Evolutionary conservation across 2,888 invertebrate species (phyloP).

Genomic region (Acanthosepion pharaonis): DNA sequence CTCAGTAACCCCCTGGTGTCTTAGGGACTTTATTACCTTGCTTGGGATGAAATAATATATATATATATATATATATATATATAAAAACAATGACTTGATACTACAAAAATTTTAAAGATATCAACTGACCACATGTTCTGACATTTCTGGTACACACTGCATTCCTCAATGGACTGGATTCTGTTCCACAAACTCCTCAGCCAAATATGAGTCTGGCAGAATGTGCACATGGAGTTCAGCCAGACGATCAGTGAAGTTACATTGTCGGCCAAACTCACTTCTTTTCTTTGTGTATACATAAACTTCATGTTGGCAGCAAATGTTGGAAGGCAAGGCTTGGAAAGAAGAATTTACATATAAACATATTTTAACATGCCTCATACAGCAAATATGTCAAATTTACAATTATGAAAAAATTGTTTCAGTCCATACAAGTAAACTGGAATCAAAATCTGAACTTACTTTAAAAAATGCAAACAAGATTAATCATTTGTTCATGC

Average conservation of each 20-base stretch:
- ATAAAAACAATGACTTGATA: no score
- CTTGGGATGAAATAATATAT: no score
- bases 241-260: slow-evolving; percentile 74
- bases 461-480: no score
- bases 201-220: slow-evolving; percentile 70
- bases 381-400: no score
- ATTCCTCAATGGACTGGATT: slow-evolving; percentile 74
- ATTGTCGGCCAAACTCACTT: slow-evolving; percentile 75
- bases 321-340: neutral
- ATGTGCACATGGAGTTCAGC: slow-evolving; percentile 74
- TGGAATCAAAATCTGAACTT: no score
- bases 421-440: no score
- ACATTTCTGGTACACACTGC: slow-evolving; percentile 75
- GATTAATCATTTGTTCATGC: no score
- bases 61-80: no score
- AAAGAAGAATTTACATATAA: slow-evolving; percentile 37
- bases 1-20: no score
- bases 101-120: neutral
- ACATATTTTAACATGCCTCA: neutral
- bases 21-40: no score
- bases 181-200: slow-evolving; percentile 72
- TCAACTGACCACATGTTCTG: slow-evolving; percentile 74
- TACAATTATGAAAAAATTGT: no score
- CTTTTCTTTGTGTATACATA: slow-evolving; percentile 76
- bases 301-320: slow-evolving; percentile 70